These are phyloP conservation scores for Ceratosolen solmsi DNA, from an alignment of 1,140 invertebrate genomes.

Conservation along the genomic window DNA sequence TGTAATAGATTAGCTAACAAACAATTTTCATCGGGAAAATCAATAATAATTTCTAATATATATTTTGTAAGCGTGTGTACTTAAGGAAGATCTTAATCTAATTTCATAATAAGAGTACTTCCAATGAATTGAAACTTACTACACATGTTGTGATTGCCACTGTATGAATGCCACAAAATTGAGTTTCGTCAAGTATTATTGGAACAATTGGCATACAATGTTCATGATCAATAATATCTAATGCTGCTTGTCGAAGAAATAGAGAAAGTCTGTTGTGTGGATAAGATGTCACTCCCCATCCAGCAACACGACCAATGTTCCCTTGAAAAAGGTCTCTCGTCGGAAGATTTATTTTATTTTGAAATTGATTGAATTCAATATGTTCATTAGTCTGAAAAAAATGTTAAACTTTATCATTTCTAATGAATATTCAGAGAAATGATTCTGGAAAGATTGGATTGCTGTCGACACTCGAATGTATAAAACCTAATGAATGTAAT, in stretches of 20 bases:
- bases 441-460: too few species aligned
- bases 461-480: too few species aligned
- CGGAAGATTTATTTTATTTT: not conserved
- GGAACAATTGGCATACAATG: not conserved
- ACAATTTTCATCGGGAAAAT: too few species aligned
- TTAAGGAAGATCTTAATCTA: too few species aligned
- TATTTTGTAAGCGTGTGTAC: too few species aligned
- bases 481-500: too few species aligned
- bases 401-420: too few species aligned
- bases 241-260: not conserved
- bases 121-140: constrained; percentile 4
- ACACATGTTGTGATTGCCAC: not conserved
- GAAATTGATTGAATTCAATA: not conserved
- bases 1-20: too few species aligned
- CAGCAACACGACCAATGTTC: not conserved
- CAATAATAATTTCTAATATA: too few species aligned
- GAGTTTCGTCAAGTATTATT: not conserved
- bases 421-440: too few species aligned
- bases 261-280: not conserved
- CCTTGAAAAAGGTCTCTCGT: not conserved
- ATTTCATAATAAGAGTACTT: too few species aligned
- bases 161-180: not conserved
- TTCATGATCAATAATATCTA: not conserved
- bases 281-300: not conserved
- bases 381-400: not conserved